Base-by-base conservation (phyloP, 2,797 vertebrate genomes). In the Chromis chromis region DNA sequence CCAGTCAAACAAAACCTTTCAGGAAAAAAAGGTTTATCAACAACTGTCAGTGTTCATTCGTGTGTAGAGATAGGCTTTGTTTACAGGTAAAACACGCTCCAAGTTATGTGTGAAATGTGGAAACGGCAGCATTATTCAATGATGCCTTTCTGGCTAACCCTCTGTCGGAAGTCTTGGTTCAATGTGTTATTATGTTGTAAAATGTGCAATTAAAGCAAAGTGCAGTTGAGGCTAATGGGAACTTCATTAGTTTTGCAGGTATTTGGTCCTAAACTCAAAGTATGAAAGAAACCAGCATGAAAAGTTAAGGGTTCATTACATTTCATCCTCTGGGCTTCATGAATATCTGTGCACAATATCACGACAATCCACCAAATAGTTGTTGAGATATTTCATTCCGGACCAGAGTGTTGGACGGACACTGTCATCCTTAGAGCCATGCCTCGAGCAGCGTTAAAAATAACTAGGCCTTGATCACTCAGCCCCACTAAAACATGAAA, bases 71-170 rank as follows among this genome's bases (percentile, higher is more conserved):
- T 36, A 56, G 52, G 61, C 39, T 0, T 3, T 76, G 79, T 77
- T 86, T 65, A 76, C 75, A 78, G 66, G 60, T 65, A 74, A 70
- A 71, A 17, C 55, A 76, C 72, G 56, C 63, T 63, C 25, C 33
- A 56, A 76, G 55, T 62, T 73, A 78, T 81, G 74, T 72, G 53
- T 78, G 68, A 84, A 84, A 80, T 76, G 64, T 70, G 50, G 65
- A 83, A 59, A 70, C 40, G 65, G 67, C 31, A 64, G 57, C 19
- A 71, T 55, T 42, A 28, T 65, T 56, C 10, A 53, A 24, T 56
- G 46, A 63, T 69, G 60, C n/a, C 42, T 11, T 46, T 74, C 69
- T 58, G n/a, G 11, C 33, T 17, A 50, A 81, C 33, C 63, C 63
- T 8, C 6, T 22, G 12, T 21, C 36, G 73, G 68, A 82, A 66